Percentiles rank a stretch among this genome's conserved stretches.
Evolutionary conservation across 1,140 invertebrate genomes (phyloP).

Genomic region (Ectropis grisescens): DNA sequence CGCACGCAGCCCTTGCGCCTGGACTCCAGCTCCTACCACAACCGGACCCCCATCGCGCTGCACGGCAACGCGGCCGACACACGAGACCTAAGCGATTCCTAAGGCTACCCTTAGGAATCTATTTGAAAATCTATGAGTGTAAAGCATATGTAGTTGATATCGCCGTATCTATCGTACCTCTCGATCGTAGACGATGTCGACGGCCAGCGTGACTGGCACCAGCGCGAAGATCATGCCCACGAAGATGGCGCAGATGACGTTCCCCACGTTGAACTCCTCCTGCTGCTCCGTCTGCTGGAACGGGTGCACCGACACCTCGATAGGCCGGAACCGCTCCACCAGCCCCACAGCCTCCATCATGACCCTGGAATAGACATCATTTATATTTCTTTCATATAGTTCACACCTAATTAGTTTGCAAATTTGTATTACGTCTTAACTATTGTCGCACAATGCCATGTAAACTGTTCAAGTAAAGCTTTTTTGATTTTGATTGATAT

Average conservation of each 20-base stretch:
- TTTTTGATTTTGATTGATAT: no score
- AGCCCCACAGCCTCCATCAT: conserved; percentile 41
- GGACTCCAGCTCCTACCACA: conserved; percentile 67
- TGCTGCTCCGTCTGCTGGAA: conserved; percentile 79
- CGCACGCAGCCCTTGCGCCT: conserved; percentile 74
- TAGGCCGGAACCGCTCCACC: conserved; percentile 42
- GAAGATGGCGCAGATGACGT: conserved; percentile 78
- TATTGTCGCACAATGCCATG: no score
- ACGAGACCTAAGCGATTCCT: conserved; percentile 42
- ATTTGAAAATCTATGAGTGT: no score
- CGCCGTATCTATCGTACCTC: no score
- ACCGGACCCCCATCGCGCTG: conserved; percentile 63
- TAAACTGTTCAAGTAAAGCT: no score
- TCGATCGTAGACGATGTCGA: conserved; percentile 87
- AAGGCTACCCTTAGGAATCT: conserved; percentile 43
- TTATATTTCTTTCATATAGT: no score
- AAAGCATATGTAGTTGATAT: no score
- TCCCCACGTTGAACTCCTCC: conserved; percentile 79
- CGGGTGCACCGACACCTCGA: conserved; percentile 71
- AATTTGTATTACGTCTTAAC: no score
- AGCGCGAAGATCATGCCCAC: conserved; percentile 85
- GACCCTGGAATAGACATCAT: conserved; percentile 22
- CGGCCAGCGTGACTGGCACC: conserved; percentile 80
- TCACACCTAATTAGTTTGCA: no score
- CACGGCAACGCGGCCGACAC: conserved; percentile 53